Evolutionary conservation across 1,140 invertebrate species (phyloP).

Genomic region (Nylanderia fulva): DNA sequence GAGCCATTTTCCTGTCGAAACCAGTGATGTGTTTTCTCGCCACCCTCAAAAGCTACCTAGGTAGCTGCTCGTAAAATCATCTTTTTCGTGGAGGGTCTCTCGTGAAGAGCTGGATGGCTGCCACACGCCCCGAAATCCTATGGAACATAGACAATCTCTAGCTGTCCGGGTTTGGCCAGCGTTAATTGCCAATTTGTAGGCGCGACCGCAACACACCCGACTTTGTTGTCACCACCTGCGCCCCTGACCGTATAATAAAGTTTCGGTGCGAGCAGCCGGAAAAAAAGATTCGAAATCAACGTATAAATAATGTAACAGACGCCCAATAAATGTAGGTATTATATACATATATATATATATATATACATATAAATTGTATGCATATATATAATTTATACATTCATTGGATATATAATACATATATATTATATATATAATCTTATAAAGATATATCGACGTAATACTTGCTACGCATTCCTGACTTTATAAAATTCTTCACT

Average conservation of each 20-base stretch:
- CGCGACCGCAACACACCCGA: conserved; percentile 45
- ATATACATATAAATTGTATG: too few relatives aligned
- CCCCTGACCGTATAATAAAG: conserved; percentile 16
- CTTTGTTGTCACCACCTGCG: conserved; percentile 31
- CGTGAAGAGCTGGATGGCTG: conserved; percentile 16
- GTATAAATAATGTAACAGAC: not conserved
- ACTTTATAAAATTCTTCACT: not conserved
- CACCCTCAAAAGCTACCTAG: conserved; percentile 12
- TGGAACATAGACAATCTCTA: conserved; percentile 19
- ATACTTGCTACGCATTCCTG: not conserved
- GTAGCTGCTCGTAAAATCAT: conserved; percentile 57
- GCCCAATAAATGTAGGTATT: not conserved
- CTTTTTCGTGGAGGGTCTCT: conserved; percentile 30
- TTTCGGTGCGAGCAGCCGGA: not conserved
- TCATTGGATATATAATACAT: too few relatives aligned
- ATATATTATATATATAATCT: too few relatives aligned
- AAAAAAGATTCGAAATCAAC: not conserved
- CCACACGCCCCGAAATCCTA: not conserved
- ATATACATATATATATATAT: too few relatives aligned
- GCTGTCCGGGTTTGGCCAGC: conserved; percentile 56
- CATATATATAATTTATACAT: too few relatives aligned
- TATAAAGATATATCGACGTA: too few relatives aligned
- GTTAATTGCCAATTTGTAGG: conserved; percentile 78
- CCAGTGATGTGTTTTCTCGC: conserved; percentile 27
- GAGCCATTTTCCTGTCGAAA: conserved; percentile 56